A percentile compares a stretch with the other conserved stretches of the same genome.
Conservation (phyloP, 2,888 invertebrate genomes). For the Idaea biselata region DNA sequence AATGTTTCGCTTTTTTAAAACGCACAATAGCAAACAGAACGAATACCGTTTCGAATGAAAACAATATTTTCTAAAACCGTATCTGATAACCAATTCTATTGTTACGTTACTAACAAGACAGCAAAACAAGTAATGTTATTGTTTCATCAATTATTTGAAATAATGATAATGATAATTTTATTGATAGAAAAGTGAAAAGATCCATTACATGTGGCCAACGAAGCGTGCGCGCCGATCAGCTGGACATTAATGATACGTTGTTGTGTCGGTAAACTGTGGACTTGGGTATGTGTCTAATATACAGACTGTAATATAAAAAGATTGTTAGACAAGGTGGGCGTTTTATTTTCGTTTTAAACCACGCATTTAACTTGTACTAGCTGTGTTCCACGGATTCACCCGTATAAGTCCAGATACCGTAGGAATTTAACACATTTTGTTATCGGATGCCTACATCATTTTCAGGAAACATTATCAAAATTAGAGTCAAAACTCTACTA, state of each 20-base stretch:
- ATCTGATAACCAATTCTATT: neutral
- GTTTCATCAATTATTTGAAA: neutral
- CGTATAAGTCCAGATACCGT: too few relatives aligned
- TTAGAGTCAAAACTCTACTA: too few relatives aligned
- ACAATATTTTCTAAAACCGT: neutral
- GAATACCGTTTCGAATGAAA: too few relatives aligned
- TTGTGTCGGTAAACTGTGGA: constrained; percentile 9
- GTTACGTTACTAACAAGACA: neutral
- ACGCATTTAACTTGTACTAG: too few relatives aligned
- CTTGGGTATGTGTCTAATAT: constrained; percentile 14
- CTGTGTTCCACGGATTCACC: too few relatives aligned
- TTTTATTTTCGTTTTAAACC: too few relatives aligned
- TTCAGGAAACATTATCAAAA: too few relatives aligned
- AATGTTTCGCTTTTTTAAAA: too few relatives aligned
- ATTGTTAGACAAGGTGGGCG: too few relatives aligned
- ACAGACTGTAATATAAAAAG: neutral
- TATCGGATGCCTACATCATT: too few relatives aligned
- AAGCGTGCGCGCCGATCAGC: constrained; percentile 31
- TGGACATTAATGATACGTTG: constrained; percentile 25
- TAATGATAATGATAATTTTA: constrained; percentile 25
- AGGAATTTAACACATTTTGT: too few relatives aligned
- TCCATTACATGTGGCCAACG: constrained; percentile 25
- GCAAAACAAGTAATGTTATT: neutral
- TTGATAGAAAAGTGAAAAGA: constrained; percentile 49
- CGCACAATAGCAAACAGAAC: too few relatives aligned